A percentile compares a stretch with the other conserved stretches of the same genome.
Evolutionary conservation across 2,113 vertebrate genomes (phyloP).

Genomic region (Calonectris borealis): DNA sequence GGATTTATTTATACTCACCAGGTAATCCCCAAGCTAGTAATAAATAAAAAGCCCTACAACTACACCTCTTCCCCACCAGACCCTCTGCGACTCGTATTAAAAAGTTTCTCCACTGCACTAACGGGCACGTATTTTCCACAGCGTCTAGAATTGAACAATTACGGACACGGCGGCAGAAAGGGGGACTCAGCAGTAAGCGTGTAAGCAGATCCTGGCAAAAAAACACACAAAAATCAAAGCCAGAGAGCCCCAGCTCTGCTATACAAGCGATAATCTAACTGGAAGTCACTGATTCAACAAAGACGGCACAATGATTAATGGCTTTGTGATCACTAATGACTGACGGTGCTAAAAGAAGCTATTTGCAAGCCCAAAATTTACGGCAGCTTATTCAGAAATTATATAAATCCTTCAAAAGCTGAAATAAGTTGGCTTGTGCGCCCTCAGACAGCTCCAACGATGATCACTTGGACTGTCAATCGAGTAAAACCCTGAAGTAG

Average conservation of each 20-base stretch:
- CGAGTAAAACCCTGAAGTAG: too few species aligned
- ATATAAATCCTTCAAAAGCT: background rate
- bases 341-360: too few species aligned
- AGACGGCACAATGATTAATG: background rate
- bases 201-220: background rate
- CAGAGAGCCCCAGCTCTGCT: background rate
- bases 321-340: background rate
- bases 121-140: background rate
- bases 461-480: background rate
- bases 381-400: too few species aligned
- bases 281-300: background rate
- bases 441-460: background rate
- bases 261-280: background rate
- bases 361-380: background rate
- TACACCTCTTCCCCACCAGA: too few species aligned
- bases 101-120: background rate
- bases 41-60: background rate
- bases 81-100: rapidly evolving
- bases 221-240: background rate
- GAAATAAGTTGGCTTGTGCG: rapidly evolving
- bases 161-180: background rate
- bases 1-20: background rate
- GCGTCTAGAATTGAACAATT: background rate
- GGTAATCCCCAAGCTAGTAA: background rate
- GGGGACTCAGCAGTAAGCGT: background rate